Conservation (phyloP, 2,888 invertebrate genomes). For the Heteromurus nitidus region DNA sequence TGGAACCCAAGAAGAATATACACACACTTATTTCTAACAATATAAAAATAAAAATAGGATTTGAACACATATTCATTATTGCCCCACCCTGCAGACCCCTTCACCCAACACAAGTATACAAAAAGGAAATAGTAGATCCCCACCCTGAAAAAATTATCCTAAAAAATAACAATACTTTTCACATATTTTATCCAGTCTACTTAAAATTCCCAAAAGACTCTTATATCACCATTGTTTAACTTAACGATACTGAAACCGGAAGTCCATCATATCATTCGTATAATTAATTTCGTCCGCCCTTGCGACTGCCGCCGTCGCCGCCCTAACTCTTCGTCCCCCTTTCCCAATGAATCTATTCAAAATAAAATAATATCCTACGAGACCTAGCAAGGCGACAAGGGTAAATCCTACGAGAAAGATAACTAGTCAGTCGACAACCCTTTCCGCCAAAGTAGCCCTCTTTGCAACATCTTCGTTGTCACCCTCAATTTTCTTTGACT, state of each 20-base stretch:
- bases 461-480: neutral
- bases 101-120: too few relatives aligned
- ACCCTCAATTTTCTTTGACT: constrained; percentile 35
- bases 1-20: too few relatives aligned
- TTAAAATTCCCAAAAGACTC: neutral
- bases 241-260: constrained; percentile 23
- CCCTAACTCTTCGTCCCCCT: neutral
- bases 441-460: constrained; percentile 27
- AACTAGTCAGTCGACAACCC: constrained; percentile 52
- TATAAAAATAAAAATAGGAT: too few relatives aligned
- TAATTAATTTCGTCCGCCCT: constrained; percentile 18
- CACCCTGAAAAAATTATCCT: neutral
- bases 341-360: neutral
- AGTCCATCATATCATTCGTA: constrained; percentile 24
- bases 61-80: too few relatives aligned
- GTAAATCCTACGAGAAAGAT: constrained; percentile 44
- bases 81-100: too few relatives aligned
- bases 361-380: constrained; percentile 25
- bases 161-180: too few relatives aligned
- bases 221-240: neutral
- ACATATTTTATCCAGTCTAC: too few relatives aligned
- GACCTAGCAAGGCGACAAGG: constrained; percentile 10
- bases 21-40: too few relatives aligned
- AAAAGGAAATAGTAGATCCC: too few relatives aligned
- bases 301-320: neutral